Percentiles rank a stretch among this genome's conserved stretches.
These are phyloP conservation scores for Sceliomorpha sp. DNA, from an alignment of 2,888 invertebrate species.

Conservation along the genomic window DNA sequence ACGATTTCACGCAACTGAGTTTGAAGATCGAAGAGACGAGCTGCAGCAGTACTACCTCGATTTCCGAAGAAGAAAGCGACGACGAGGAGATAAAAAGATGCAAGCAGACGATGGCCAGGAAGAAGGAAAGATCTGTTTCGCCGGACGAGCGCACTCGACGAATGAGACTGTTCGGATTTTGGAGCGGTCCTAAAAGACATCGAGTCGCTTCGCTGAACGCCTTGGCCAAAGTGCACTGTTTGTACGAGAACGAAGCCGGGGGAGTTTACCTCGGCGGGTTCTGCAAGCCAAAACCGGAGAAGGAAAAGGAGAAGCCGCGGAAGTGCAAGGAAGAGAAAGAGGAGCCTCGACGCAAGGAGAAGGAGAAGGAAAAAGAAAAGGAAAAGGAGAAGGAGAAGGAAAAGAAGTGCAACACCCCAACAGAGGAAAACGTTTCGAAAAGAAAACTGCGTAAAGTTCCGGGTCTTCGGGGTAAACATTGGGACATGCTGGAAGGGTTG, in stretches of 20 bases:
- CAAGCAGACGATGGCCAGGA: conserved; percentile 81
- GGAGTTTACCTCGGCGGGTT: conserved; percentile 84
- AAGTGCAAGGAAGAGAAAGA: conserved; percentile 61
- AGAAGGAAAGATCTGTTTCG: conserved; percentile 63
- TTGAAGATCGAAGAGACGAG: conserved; percentile 65
- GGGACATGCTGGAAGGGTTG: conserved; percentile 89
- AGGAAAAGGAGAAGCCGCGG: conserved; percentile 63
- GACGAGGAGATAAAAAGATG: conserved; percentile 79
- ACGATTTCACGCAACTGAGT: conserved; percentile 60
- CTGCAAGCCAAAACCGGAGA: conserved; percentile 82
- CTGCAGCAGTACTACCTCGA: conserved; percentile 53
- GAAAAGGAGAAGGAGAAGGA: conserved; percentile 69
- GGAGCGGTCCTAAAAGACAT: conserved; percentile 90
- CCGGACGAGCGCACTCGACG: conserved; percentile 78
- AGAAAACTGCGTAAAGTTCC: conserved; percentile 87
- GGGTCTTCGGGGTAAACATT: conserved; percentile 90
- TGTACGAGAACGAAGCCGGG: conserved; percentile 93
- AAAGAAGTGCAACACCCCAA: conserved; percentile 61
- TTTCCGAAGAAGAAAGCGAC: conserved; percentile 64
- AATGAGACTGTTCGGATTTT: conserved; percentile 85
- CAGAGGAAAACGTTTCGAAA: conserved; percentile 77
- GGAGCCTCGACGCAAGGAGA: conserved; percentile 71
- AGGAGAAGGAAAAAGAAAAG: conserved; percentile 69
- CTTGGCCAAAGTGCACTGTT: conserved; percentile 92
- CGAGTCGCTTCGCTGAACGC: conserved; percentile 95